phyloP scores from a whole-genome alignment of 2,113 vertebrate species.

The Motacilla alba region DNA sequence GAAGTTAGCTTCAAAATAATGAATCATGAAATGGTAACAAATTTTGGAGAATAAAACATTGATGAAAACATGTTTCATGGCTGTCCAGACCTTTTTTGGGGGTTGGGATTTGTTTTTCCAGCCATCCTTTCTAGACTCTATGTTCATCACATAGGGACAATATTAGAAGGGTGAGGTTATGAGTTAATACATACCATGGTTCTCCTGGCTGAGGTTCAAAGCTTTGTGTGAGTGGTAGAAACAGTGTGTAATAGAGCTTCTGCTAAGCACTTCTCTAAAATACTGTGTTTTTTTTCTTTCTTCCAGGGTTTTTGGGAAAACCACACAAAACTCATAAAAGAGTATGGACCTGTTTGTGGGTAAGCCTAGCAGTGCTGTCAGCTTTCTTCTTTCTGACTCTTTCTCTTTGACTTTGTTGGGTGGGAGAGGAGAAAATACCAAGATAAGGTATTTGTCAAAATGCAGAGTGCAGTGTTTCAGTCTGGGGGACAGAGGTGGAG shows the following conservation, averaged over 20 bases:
- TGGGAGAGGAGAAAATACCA: background rate
- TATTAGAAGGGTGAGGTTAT: background rate
- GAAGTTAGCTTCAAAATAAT: background rate
- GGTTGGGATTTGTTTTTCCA: background rate
- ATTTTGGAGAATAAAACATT: background rate
- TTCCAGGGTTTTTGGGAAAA: constrained; percentile 80
- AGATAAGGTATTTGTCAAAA: background rate
- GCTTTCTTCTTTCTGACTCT: background rate
- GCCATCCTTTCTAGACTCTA: background rate
- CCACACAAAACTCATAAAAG: constrained; percentile 72
- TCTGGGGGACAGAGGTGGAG: background rate
- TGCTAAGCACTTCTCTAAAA: background rate
- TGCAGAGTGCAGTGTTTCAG: background rate
- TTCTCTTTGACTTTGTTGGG: background rate
- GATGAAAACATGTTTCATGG: background rate
- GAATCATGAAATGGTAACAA: background rate
- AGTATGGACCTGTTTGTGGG: constrained; percentile 83
- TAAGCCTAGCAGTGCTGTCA: constrained; percentile 50
- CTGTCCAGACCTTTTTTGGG: background rate
- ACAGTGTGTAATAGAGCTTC: background rate
- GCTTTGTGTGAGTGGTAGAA: background rate
- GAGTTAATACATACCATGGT: background rate
- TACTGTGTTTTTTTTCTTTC: background rate
- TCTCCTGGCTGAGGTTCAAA: background rate
- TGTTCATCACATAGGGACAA: background rate